These are phyloP conservation scores for Molanna angustata DNA, from an alignment of 2,888 invertebrate species.

Conservation along the genomic window DNA sequence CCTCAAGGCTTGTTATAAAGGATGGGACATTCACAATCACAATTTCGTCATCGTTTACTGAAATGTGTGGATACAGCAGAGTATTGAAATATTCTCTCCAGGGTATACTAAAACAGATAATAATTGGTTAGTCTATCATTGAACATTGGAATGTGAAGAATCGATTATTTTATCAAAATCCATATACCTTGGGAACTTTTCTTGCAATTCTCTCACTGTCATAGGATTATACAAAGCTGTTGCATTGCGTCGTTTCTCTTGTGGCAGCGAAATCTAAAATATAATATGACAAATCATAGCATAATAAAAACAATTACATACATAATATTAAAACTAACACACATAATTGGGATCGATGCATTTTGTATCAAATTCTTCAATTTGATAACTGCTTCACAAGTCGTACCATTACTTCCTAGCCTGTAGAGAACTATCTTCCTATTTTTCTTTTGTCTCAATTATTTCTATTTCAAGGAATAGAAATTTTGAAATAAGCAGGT, in stretches of 20 bases:
- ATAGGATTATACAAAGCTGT: constrained; percentile 90
- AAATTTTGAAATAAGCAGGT: no score
- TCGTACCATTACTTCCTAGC: no score
- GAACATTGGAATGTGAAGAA: no score
- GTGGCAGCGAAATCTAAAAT: constrained; percentile 79
- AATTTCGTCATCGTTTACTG: constrained; percentile 65
- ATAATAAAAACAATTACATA: no score
- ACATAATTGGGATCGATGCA: no score
- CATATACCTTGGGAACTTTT: constrained; percentile 62
- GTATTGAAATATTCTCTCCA: constrained; percentile 85
- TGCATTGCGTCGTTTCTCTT: constrained; percentile 88
- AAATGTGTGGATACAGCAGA: constrained; percentile 64
- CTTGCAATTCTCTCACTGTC: constrained; percentile 73
- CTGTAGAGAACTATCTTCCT: no score
- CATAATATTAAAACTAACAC: no score
- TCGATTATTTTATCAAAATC: not conserved
- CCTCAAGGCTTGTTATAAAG: constrained; percentile 72
- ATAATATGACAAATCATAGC: no score
- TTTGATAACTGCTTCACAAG: no score
- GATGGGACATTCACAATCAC: constrained; percentile 83
- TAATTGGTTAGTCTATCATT: not conserved
- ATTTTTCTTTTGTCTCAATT: no score
- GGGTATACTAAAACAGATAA: constrained; percentile 52
- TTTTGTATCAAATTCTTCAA: no score
- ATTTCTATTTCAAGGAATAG: no score